Conservation (phyloP, 2,113 vertebrate species). For the Platycercus adscitus region DNA sequence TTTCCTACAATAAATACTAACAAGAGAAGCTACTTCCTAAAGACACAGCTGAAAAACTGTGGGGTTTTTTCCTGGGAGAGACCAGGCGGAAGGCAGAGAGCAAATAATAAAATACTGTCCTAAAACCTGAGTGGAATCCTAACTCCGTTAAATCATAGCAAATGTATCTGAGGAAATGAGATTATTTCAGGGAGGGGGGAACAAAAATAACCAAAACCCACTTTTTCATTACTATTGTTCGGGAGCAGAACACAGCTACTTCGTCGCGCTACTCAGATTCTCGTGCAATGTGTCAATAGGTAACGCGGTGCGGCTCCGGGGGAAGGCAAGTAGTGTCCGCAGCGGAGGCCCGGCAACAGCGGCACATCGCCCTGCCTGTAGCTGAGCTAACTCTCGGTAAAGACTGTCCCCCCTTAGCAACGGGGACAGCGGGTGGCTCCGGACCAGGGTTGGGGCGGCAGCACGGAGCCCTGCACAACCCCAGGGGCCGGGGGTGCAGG, state of each 20-base stretch:
- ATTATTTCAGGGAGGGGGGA: not conserved
- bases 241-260: not conserved
- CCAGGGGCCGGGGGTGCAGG: not conserved
- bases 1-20: not conserved
- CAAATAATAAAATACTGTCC: not conserved
- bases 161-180: not conserved
- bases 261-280: not conserved
- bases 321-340: not conserved
- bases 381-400: rapidly evolving
- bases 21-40: not conserved
- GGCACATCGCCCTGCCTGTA: not conserved
- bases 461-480: not conserved
- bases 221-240: not conserved
- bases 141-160: not conserved
- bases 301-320: not conserved
- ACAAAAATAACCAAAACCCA: too few relatives aligned
- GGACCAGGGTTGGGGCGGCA: too few relatives aligned
- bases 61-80: not conserved
- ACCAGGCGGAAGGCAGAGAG: not conserved
- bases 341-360: not conserved
- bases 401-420: not conserved
- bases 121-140: not conserved
- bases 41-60: rapidly evolving
- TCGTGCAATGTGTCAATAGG: not conserved
- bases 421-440: not conserved